phyloP scores from a whole-genome alignment of 2,888 invertebrate genomes.

The Pherbina coryleti region DNA sequence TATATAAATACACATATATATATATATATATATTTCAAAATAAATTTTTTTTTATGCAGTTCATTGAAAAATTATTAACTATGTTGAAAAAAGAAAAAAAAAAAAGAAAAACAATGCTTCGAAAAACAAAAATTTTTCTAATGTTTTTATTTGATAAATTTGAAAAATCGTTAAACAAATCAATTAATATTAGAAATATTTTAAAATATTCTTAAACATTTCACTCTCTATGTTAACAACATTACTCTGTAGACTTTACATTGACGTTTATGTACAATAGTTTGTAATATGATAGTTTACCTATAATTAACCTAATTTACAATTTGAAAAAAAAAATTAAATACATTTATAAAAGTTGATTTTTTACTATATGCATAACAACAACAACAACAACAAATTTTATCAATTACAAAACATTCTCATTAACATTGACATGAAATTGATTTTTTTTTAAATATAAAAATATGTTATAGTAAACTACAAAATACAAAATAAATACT shows the following conservation, averaged over 20 bases:
- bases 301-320: background rate
- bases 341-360: background rate
- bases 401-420: conserved; percentile 1
- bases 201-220: too few species aligned
- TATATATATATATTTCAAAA: conserved; percentile 4
- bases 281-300: too few species aligned
- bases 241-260: too few species aligned
- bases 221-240: too few species aligned
- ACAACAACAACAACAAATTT: background rate
- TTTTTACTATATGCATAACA: background rate
- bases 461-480: conserved; percentile 20
- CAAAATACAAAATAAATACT: conserved; percentile 10
- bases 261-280: too few species aligned
- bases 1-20: conserved; percentile 37
- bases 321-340: background rate
- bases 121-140: background rate
- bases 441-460: background rate
- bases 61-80: background rate
- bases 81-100: background rate
- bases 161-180: background rate
- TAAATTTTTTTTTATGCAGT: background rate
- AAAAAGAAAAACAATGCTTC: background rate
- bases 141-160: background rate
- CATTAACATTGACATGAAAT: background rate
- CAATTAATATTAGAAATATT: too few species aligned